A percentile compares a stretch with the other conserved stretches of the same genome.
Evolutionary conservation across 2,113 vertebrate species (phyloP).

Genomic region (Monopterus albus): DNA sequence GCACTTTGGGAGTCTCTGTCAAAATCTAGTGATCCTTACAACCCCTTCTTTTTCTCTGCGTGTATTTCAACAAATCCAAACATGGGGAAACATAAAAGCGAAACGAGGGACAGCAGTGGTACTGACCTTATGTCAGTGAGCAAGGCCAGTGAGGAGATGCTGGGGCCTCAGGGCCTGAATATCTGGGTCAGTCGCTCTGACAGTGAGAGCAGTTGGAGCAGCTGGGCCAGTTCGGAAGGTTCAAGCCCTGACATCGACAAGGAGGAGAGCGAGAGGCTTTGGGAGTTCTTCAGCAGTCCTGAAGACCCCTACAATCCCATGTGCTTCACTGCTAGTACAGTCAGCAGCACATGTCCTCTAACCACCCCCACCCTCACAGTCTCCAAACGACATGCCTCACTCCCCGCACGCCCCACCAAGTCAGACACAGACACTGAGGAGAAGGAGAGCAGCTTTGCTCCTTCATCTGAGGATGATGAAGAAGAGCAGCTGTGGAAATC

Average conservation of each 20-base stretch:
- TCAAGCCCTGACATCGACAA: slow-evolving; percentile 69
- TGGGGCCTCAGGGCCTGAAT: slow-evolving; percentile 33
- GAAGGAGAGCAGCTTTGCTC: slow-evolving; percentile 33
- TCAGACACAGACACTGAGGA: slow-evolving; percentile 55
- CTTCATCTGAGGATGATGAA: slow-evolving; percentile 71
- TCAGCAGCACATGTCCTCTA: slow-evolving; percentile 30
- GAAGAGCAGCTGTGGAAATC: slow-evolving; percentile 78
- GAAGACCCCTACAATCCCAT: slow-evolving; percentile 82
- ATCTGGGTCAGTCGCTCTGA: slow-evolving; percentile 72
- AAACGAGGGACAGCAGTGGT: neutral
- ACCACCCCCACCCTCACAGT: neutral
- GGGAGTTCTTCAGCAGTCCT: slow-evolving; percentile 77
- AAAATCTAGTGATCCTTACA: slow-evolving; percentile 73
- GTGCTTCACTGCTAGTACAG: slow-evolving; percentile 76
- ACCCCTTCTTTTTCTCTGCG: slow-evolving; percentile 78
- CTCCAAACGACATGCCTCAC: slow-evolving; percentile 15
- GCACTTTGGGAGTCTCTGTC: slow-evolving; percentile 78
- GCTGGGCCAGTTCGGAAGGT: slow-evolving; percentile 78
- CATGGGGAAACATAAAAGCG: slow-evolving; percentile 37
- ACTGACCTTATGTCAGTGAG: slow-evolving; percentile 4
- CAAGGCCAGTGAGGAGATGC: slow-evolving; percentile 32
- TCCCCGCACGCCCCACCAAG: slow-evolving; percentile 8
- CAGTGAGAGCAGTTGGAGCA: slow-evolving; percentile 80
- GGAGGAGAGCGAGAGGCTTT: slow-evolving; percentile 77
- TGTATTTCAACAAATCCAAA: slow-evolving; percentile 65